A percentile compares a stretch with the other conserved stretches of the same genome.
phyloP scores from a whole-genome alignment of 2,797 vertebrate species.

The Kryptopterus vitreolus region DNA sequence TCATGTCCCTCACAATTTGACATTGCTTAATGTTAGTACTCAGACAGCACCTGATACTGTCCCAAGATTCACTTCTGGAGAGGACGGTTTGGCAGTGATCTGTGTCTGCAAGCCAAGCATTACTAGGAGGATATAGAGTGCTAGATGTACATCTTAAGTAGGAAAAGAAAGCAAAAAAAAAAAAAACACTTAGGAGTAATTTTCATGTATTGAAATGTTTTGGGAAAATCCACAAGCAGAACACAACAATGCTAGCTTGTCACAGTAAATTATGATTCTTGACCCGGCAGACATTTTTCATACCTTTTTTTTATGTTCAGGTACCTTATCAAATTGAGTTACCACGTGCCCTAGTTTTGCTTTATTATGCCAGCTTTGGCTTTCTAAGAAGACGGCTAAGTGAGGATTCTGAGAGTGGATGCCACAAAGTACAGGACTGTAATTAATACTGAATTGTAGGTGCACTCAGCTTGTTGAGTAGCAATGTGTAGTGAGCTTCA shows the following conservation, averaged over 20 bases:
- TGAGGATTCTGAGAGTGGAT: conserved; percentile 26
- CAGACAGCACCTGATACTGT: neutral
- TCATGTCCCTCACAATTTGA: neutral
- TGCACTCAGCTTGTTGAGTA: conserved; percentile 24
- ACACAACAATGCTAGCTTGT: neutral
- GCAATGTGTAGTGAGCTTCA: conserved; percentile 13
- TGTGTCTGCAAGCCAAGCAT: neutral
- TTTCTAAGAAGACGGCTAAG: conserved; percentile 30
- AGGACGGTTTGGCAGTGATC: neutral
- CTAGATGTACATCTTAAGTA: neutral
- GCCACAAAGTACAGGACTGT: conserved; percentile 12
- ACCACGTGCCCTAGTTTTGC: conserved; percentile 13
- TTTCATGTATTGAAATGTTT: too few relatives aligned
- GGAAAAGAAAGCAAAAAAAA: neutral
- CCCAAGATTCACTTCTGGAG: neutral
- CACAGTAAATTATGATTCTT: neutral
- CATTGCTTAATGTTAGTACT: neutral
- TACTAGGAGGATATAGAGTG: neutral
- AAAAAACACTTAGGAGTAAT: neutral
- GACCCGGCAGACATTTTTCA: neutral
- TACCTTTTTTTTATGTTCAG: neutral
- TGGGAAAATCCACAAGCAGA: too few relatives aligned
- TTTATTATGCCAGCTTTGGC: conserved; percentile 7
- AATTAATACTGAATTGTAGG: conserved; percentile 38
- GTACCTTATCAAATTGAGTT: neutral